Evolutionary conservation across 2,888 invertebrate genomes (phyloP).

Genomic region (Tortricodes alternella): DNA sequence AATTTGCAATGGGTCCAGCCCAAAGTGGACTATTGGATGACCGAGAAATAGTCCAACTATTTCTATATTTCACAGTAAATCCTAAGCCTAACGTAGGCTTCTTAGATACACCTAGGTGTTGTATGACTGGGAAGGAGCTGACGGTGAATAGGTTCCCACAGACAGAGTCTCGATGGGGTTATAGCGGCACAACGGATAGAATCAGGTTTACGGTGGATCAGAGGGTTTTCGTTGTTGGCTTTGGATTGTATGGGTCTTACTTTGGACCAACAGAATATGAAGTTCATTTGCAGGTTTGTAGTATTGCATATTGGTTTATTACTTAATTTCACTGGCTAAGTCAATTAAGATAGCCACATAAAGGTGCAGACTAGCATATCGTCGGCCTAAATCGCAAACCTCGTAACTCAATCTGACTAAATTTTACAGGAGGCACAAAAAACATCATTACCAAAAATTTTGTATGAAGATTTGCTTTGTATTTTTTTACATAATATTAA

Average conservation of each 20-base stretch:
- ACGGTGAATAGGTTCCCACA: slow-evolving; percentile 88
- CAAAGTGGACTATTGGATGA: slow-evolving; percentile 89
- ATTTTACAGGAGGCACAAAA: too few relatives aligned
- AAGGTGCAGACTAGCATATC: too few relatives aligned
- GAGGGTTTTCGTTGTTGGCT: slow-evolving; percentile 91
- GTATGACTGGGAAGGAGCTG: slow-evolving; percentile 90
- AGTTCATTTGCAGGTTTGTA: slow-evolving; percentile 84
- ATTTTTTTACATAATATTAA: too few relatives aligned
- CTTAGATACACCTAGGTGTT: slow-evolving; percentile 87
- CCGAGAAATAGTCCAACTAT: slow-evolving; percentile 88
- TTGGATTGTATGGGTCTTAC: slow-evolving; percentile 92
- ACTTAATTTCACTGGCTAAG: too few relatives aligned
- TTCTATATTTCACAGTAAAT: slow-evolving; percentile 87
- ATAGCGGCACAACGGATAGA: slow-evolving; percentile 91
- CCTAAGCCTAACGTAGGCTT: slow-evolving; percentile 90
- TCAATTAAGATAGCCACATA: too few relatives aligned
- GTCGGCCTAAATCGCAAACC: too few relatives aligned
- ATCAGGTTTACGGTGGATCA: slow-evolving; percentile 92
- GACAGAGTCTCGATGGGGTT: slow-evolving; percentile 92
- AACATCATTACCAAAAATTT: too few relatives aligned
- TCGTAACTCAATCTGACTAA: too few relatives aligned
- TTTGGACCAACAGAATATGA: slow-evolving; percentile 90
- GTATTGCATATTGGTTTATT: neutral
- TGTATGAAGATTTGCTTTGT: too few relatives aligned
- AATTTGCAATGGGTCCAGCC: slow-evolving; percentile 90